Conservation (phyloP, 2,113 vertebrate genomes). For the Onychostruthus taczanowskii region DNA sequence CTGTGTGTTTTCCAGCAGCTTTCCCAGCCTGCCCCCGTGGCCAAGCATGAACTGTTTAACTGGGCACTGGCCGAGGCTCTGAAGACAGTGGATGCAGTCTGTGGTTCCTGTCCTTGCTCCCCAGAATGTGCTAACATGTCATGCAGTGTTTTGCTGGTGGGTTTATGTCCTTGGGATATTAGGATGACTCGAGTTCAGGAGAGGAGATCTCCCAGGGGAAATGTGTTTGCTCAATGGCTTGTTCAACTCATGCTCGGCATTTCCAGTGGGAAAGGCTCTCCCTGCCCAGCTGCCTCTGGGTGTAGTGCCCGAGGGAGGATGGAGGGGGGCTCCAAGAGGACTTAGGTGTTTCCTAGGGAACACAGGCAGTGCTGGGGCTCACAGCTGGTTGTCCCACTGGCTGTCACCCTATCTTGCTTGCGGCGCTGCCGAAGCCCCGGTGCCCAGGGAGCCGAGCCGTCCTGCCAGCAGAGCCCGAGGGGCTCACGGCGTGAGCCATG, state of each 20-base stretch:
- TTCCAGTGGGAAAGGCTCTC: neutral
- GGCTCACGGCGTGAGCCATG: accelerated
- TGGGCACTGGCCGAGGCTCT: neutral
- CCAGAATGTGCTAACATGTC: neutral
- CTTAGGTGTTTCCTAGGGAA: neutral
- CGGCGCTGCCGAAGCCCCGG: accelerated
- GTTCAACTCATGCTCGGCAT: neutral
- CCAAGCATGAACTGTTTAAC: neutral
- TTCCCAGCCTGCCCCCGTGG: neutral
- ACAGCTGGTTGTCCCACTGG: accelerated
- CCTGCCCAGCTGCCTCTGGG: neutral
- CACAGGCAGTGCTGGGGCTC: neutral
- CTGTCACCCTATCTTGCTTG: neutral
- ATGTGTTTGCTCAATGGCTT: neutral
- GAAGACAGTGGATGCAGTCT: neutral
- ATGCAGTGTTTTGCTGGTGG: neutral
- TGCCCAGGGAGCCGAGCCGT: accelerated
- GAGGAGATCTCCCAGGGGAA: neutral
- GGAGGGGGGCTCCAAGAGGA: neutral
- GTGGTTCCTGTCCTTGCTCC: neutral
- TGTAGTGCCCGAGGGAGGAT: neutral
- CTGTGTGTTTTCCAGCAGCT: neutral
- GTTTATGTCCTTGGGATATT: neutral
- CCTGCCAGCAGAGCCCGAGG: accelerated
- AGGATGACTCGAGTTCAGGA: neutral